Evolutionary conservation across 1,140 invertebrate genomes (phyloP).

Genomic region (Caenorhabditis tropicalis): DNA sequence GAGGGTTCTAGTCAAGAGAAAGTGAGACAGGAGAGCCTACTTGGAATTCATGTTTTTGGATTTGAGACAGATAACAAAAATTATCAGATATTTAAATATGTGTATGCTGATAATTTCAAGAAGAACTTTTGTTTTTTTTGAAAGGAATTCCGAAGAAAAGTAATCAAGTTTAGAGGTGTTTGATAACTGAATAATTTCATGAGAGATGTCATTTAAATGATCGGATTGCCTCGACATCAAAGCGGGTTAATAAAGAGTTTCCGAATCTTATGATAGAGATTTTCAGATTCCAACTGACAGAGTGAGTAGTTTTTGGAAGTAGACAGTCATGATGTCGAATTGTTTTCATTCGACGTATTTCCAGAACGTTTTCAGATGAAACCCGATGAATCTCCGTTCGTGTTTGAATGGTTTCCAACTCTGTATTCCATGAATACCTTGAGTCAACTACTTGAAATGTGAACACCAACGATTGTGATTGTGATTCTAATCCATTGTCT

Average conservation of each 20-base stretch:
- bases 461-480: background rate
- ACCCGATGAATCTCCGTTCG: background rate
- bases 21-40: background rate
- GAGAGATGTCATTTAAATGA: background rate
- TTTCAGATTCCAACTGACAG: background rate
- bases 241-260: background rate
- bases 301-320: background rate
- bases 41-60: background rate
- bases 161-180: background rate
- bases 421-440: slow-evolving; percentile 10
- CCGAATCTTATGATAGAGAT: background rate
- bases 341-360: background rate
- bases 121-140: background rate
- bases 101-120: background rate
- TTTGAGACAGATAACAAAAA: slow-evolving; percentile 6
- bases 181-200: too few relatives aligned
- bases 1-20: background rate
- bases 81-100: background rate
- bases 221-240: slow-evolving; percentile 8
- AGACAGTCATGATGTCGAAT: background rate
- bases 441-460: background rate
- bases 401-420: slow-evolving; percentile 22
- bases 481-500: slow-evolving; percentile 25
- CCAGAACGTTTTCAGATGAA: background rate
- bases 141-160: background rate